phyloP scores from a whole-genome alignment of 2,888 invertebrate species.

The Morpho helenor region DNA sequence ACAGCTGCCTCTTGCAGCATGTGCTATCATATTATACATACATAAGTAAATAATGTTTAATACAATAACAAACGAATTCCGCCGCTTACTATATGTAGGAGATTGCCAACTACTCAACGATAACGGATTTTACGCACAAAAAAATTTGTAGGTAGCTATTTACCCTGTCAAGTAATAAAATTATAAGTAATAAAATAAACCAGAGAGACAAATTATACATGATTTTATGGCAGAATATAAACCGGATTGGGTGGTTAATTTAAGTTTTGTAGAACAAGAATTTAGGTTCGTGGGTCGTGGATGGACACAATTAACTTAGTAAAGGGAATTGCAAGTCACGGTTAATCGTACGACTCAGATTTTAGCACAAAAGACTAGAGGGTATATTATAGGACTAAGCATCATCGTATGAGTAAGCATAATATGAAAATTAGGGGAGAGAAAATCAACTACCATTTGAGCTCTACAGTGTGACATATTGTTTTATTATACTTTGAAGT shows the following conservation, averaged over 20 bases:
- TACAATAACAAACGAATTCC: conserved; percentile 34
- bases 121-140: conserved; percentile 46
- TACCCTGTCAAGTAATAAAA: conserved; percentile 18
- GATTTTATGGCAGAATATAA: conserved; percentile 14
- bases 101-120: conserved; percentile 31
- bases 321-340: conserved; percentile 68
- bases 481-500: conserved; percentile 7
- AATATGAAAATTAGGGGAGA: conserved; percentile 43
- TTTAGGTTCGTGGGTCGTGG: conserved; percentile 17
- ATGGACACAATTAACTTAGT: conserved; percentile 63
- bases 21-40: conserved; percentile 25
- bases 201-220: conserved; percentile 17
- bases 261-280: conserved; percentile 24
- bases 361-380: conserved; percentile 60
- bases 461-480: conserved; percentile 6
- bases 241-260: conserved; percentile 19
- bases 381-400: conserved; percentile 48
- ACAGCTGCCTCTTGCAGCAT: not conserved
- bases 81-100: conserved; percentile 28
- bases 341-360: conserved; percentile 63
- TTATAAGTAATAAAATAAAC: conserved; percentile 21
- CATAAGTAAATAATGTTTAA: conserved; percentile 50
- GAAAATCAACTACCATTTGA: conserved; percentile 28
- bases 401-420: conserved; percentile 52
- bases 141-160: conserved; percentile 31